Evolutionary conservation across 2,888 invertebrate species (phyloP), one percentile per base, ranked within the genome.

Genomic region (Dicyrtoma fusca): DNA sequence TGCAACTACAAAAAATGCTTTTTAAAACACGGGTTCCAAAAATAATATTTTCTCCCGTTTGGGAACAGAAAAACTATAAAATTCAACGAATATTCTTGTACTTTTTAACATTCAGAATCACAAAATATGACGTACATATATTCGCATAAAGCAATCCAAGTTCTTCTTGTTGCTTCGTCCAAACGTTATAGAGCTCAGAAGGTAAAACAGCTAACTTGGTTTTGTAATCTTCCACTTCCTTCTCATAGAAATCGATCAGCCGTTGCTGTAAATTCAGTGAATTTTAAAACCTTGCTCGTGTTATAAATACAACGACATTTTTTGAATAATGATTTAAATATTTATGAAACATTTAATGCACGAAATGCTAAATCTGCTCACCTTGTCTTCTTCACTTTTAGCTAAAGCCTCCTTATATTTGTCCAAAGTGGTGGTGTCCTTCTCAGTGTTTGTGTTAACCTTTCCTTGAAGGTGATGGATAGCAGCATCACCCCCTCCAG

Each of bases 81-180:
- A n/a, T n/a, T n/a, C n/a, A n/a, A n/a, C n/a, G n/a, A n/a, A n/a
- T n/a, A n/a, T n/a, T n/a, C n/a, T n/a, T n/a, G n/a, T n/a, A n/a
- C n/a, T n/a, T n/a, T n/a, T n/a, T n/a, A n/a, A n/a, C 34, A 34
- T 34, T 34, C 34, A 34, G 4, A 34, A 34, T 34, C 34, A 34
- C 8, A 5, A 34, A 5, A 34, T 34, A n/a, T n/a, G n/a, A 62
- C 21, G n/a, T 42, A 62, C 42, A 42, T 34, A 14, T 21, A 45
- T 11, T 47, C 25, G 8, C 14, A 47, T 34, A 34, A 34, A 21
- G 44, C 26, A 72, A 64, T 23, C 72, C 72, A 13, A 75, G 25
- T 55, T 75, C 70, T 64, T 72, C 69, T 68, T 79, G 79, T 1
- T 75, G 76, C 14, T 75, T 65, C 44, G 76, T 69, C 79, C 79